Evolutionary conservation across 2,113 vertebrate genomes (phyloP).

Genomic region (Lophochroa leadbeateri): DNA sequence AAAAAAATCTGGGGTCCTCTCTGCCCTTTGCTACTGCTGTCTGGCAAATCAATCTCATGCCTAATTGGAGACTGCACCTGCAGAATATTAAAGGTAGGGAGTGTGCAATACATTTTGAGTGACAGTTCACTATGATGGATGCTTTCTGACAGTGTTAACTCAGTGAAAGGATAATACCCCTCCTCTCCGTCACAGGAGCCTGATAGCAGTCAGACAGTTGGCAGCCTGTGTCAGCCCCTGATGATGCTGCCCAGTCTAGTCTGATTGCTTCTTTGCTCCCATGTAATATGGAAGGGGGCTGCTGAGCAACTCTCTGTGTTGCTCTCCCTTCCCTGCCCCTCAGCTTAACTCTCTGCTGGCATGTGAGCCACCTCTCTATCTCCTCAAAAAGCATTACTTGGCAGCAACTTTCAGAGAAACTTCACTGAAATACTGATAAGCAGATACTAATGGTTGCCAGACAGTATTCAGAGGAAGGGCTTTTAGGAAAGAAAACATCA

Average conservation of each 20-base stretch:
- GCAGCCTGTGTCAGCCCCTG: not conserved
- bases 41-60: not conserved
- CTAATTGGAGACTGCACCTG: not conserved
- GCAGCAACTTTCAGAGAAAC: not conserved
- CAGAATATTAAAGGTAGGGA: not conserved
- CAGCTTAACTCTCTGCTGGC: not conserved
- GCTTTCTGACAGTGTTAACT: not conserved
- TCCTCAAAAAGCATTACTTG: not conserved
- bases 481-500: not conserved
- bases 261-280: not conserved
- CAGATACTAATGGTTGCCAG: not conserved
- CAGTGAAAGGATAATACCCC: not conserved
- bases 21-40: not conserved
- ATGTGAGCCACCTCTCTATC: not conserved
- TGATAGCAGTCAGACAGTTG: not conserved
- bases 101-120: not conserved
- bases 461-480: not conserved
- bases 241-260: not conserved
- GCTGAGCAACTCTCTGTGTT: not conserved
- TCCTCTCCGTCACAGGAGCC: not conserved
- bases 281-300: not conserved
- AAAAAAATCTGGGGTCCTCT: not conserved
- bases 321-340: not conserved
- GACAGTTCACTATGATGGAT: not conserved
- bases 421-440: not conserved